These are phyloP conservation scores for Callionymus lyra DNA, from an alignment of 2,113 vertebrate species.

Conservation along the genomic window DNA sequence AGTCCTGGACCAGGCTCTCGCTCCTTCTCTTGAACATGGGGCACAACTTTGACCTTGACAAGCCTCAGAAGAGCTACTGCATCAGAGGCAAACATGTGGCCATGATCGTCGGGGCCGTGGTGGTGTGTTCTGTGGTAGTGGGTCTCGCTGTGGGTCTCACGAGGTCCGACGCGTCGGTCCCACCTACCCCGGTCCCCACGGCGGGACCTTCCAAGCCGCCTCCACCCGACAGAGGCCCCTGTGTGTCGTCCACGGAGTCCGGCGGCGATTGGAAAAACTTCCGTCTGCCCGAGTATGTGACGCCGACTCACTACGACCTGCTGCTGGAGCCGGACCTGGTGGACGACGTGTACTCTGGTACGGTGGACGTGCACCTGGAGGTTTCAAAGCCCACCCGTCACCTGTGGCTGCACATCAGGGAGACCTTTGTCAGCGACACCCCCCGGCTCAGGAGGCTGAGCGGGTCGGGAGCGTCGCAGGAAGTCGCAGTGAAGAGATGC, in stretches of 20 bases:
- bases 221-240: conserved; percentile 41
- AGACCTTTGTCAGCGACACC: conserved; percentile 68
- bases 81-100: conserved; percentile 72
- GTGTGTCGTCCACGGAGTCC: conserved; percentile 59
- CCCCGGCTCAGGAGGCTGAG: conserved; percentile 56
- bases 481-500: conserved; percentile 66
- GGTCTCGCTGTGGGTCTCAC: conserved; percentile 82
- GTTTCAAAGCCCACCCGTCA: conserved; percentile 55
- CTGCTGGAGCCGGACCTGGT: conserved; percentile 75
- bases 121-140: conserved; percentile 71
- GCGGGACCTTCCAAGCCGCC: conserved; percentile 16
- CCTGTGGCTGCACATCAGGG: conserved; percentile 88
- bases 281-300: conserved; percentile 73
- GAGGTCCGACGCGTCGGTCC: conserved; percentile 23
- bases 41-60: conserved; percentile 64
- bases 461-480: neutral
- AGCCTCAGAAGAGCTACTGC: conserved; percentile 70
- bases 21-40: too few relatives aligned
- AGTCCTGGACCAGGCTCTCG: too few relatives aligned
- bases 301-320: conserved; percentile 80
- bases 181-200: conserved; percentile 11
- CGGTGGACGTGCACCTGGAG: conserved; percentile 65
- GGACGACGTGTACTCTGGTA: conserved; percentile 75
- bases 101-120: conserved; percentile 70
- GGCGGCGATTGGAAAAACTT: conserved; percentile 77